Base-by-base conservation (phyloP, 2,888 invertebrate genomes). In the Tortricodes alternella region DNA sequence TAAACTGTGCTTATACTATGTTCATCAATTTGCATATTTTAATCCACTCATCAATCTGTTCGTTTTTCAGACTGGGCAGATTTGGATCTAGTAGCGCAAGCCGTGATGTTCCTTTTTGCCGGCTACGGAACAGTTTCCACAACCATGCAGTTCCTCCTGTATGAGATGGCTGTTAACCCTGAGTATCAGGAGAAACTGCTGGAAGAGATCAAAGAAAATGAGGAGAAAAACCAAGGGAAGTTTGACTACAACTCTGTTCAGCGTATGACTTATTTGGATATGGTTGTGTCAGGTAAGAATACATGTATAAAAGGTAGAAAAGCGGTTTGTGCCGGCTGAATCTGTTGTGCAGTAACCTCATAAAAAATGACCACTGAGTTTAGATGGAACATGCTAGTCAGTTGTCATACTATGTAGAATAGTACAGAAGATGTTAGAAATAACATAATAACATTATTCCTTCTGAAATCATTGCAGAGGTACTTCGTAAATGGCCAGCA, bases 241-340 rank as follows among this genome's bases (percentile, higher is more conserved):
- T 85, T 92, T 83, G 76, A 80, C 15, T 92, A 91, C 61, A 61
- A 61, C 11, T 58, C 58, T 16, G 43, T 68, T n/a, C 60, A 60
- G 19, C 51, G 59, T 9, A 60, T 68, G 60, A 59, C 55, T 18
- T 66, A 68, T 37, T 59, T 92, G 64, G 91, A 92, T 39, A 90
- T 88, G 73, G 84, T 91, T 0, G 60, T 88, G 2, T 69, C 72
- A 58, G 73, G 75, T 73, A 59, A 29, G 15, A 7, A 29, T 5
- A n/a, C n/a, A n/a, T n/a, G n/a, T 11, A 0, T 1, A n/a, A n/a
- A n/a, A n/a, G n/a, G n/a, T n/a, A n/a, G n/a, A n/a, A n/a, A n/a
- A n/a, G n/a, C n/a, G n/a, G n/a, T n/a, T n/a, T n/a, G n/a, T n/a
- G n/a, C n/a, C n/a, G n/a, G n/a, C n/a, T n/a, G n/a, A n/a, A n/a